A percentile compares a stretch with the other conserved stretches of the same genome.
Evolutionary conservation across 2,113 vertebrate species (phyloP).

Genomic region (Tragelaphus buxtoni): DNA sequence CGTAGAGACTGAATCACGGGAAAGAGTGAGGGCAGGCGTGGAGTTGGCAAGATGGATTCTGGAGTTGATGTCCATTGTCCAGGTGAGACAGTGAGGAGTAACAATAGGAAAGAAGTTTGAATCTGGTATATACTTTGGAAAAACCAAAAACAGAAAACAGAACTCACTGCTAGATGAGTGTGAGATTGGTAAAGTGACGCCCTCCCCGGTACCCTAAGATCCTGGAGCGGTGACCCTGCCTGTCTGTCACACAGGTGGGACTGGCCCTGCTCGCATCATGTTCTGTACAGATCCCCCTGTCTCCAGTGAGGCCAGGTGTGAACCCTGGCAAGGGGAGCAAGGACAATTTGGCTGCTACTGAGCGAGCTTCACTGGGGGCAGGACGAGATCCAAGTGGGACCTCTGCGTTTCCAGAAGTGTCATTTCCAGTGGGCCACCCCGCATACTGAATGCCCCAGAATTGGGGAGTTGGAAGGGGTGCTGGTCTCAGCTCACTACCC

Average conservation of each 20-base stretch:
- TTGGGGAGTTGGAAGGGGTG: neutral
- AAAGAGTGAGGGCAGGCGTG: fast-evolving
- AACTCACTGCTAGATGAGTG: neutral
- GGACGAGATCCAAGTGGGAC: neutral
- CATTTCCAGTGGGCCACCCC: neutral
- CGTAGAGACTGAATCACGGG: neutral
- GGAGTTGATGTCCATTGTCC: neutral
- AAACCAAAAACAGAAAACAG: neutral
- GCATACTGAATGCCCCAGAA: neutral
- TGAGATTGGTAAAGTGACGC: too few species aligned
- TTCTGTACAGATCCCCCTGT: neutral
- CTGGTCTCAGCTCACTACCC: neutral
- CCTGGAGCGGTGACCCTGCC: neutral
- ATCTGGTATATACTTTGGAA: neutral
- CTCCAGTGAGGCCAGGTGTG: neutral
- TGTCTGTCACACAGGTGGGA: neutral
- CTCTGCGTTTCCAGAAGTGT: neutral
- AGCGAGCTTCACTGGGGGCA: neutral
- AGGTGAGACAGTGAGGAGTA: fast-evolving
- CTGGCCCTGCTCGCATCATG: neutral
- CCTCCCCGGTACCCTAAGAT: neutral
- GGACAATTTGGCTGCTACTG: fast-evolving
- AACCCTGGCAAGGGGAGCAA: fast-evolving
- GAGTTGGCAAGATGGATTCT: neutral
- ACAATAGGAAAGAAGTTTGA: neutral